These are phyloP conservation scores for Clanis bilineata DNA, from an alignment of 2,888 invertebrate species.

Conservation along the genomic window DNA sequence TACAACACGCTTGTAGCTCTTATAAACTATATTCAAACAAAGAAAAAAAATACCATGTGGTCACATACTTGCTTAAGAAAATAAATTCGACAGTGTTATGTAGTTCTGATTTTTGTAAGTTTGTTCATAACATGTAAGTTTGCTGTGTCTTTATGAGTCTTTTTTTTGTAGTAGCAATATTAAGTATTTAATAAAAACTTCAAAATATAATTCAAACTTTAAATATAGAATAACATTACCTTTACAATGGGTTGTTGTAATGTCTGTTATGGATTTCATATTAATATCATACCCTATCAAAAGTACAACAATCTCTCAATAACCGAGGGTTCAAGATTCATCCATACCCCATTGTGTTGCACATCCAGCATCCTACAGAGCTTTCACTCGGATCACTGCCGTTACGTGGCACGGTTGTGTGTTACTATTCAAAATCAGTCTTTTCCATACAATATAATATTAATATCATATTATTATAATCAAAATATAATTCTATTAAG, in stretches of 20 bases:
- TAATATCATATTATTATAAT: slow-evolving; percentile 53
- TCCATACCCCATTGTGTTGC: slow-evolving; percentile 67
- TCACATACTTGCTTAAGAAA: too few species aligned
- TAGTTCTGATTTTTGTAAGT: too few species aligned
- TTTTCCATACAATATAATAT: slow-evolving; percentile 44
- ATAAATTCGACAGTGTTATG: too few species aligned
- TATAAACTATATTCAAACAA: not conserved
- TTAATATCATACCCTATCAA: slow-evolving; percentile 63
- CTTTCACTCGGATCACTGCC: slow-evolving; percentile 66
- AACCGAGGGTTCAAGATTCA: slow-evolving; percentile 54
- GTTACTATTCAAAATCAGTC: slow-evolving; percentile 44
- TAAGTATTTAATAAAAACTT: not conserved
- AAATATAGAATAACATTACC: not conserved
- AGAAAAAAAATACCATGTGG: slow-evolving; percentile 1
- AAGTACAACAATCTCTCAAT: slow-evolving; percentile 48
- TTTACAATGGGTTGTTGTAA: not conserved
- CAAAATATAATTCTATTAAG: slow-evolving; percentile 58
- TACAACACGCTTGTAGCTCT: not conserved
- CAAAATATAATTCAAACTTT: not conserved
- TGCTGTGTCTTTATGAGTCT: too few species aligned
- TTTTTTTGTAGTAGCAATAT: not conserved
- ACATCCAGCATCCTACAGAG: slow-evolving; percentile 53
- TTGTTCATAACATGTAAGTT: too few species aligned
- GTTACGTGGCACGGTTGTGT: slow-evolving; percentile 67
- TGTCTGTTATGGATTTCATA: slow-evolving; percentile 61